A percentile compares a stretch with the other conserved stretches of the same genome.
Evolutionary conservation across 2,888 invertebrate species (phyloP).

Genomic region (Nymphalis c-album): DNA sequence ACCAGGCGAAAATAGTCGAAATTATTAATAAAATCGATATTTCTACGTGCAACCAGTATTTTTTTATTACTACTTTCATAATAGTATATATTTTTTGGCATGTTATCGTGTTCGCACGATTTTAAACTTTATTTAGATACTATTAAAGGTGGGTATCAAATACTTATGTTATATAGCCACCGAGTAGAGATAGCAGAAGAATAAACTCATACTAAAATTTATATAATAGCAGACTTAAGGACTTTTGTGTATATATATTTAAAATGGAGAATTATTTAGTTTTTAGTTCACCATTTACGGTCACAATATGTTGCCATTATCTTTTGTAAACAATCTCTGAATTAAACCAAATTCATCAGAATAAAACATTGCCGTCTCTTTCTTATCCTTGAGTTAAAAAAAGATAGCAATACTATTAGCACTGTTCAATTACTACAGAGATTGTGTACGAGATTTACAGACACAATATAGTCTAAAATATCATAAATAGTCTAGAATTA

Average conservation of each 20-base stretch:
- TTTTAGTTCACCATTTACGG: not conserved
- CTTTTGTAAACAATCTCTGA: too few species aligned
- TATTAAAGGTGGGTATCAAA: conserved; percentile 32
- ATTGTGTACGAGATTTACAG: not conserved
- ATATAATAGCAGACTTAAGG: conserved; percentile 3
- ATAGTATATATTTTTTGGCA: conserved; percentile 59
- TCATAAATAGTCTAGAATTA: conserved; percentile 9
- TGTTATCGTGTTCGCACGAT: conserved; percentile 43
- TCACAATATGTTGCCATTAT: conserved; percentile 10
- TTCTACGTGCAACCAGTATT: conserved; percentile 66
- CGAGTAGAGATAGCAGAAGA: conserved; percentile 22
- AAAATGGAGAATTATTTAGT: not conserved
- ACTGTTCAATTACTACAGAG: too few species aligned
- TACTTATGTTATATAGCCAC: conserved; percentile 30
- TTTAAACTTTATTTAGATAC: conserved; percentile 14
- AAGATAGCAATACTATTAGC: too few species aligned
- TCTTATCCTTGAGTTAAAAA: too few species aligned
- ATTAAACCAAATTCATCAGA: too few species aligned
- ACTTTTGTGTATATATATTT: not conserved
- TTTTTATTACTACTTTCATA: conserved; percentile 25
- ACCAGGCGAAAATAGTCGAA: conserved; percentile 29
- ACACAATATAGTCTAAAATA: conserved; percentile 15
- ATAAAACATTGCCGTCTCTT: too few species aligned
- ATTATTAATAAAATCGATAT: conserved; percentile 57
- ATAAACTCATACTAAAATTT: not conserved